phyloP scores from a whole-genome alignment of 2,888 invertebrate genomes.

The Strigamia maritima region DNA sequence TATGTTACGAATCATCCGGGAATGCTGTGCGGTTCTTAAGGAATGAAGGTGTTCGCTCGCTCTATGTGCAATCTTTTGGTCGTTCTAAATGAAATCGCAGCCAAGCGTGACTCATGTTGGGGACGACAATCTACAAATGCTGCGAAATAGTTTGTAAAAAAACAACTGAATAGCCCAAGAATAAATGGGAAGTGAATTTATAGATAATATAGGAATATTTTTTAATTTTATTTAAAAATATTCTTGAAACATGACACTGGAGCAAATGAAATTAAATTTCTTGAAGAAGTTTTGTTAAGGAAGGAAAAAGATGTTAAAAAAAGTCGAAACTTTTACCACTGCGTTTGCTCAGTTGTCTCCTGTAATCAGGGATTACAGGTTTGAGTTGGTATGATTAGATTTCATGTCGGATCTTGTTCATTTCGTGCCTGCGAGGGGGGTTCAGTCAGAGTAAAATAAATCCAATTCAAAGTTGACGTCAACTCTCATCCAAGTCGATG shows the following conservation, averaged over 20 bases:
- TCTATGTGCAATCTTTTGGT: conserved; percentile 13
- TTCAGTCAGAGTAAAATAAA: conserved; percentile 5
- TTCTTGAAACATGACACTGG: not conserved
- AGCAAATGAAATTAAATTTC: not conserved
- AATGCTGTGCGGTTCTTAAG: conserved; percentile 20
- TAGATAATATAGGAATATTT: too few relatives aligned
- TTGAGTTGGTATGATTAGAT: conserved; percentile 28
- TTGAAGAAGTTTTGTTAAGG: not conserved
- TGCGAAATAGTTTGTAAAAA: not conserved
- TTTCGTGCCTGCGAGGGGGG: conserved; percentile 8
- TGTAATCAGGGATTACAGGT: conserved; percentile 9
- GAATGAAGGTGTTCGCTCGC: not conserved
- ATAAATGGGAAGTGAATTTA: not conserved
- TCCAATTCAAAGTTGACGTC: conserved; percentile 32
- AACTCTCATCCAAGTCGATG: not conserved
- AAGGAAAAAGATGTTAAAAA: not conserved
- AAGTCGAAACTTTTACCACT: not conserved
- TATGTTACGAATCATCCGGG: conserved; percentile 30
- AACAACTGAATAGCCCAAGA: not conserved
- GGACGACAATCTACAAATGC: not conserved
- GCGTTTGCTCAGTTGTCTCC: not conserved
- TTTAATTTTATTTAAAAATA: too few relatives aligned
- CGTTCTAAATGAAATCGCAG: not conserved
- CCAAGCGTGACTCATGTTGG: not conserved
- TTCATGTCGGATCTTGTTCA: conserved; percentile 28